phyloP scores from a whole-genome alignment of 2,113 vertebrate genomes.

The Poeciliopsis prolifica region DNA sequence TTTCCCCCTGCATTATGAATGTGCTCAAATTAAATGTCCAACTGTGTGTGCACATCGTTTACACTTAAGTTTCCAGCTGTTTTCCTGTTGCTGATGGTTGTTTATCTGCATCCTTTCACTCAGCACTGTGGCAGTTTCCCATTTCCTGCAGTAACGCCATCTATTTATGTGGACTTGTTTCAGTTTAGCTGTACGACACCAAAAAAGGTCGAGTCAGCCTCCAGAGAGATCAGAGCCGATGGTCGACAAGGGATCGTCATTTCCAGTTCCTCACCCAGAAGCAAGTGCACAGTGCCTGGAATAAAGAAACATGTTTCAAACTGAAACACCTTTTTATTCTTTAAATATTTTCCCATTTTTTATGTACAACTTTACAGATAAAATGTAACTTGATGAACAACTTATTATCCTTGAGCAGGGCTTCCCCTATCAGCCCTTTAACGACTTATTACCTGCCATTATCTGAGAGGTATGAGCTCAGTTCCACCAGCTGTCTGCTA shows the following conservation, averaged over 20 bases:
- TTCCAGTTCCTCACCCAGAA: constrained; percentile 63
- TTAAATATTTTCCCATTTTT: not conserved
- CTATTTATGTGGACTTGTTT: constrained; percentile 21
- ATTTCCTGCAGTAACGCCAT: constrained; percentile 40
- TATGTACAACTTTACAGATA: not conserved
- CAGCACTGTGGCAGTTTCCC: constrained; percentile 27
- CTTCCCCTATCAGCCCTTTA: no score
- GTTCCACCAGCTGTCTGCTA: no score
- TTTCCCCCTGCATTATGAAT: not conserved
- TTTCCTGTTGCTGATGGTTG: constrained; percentile 46
- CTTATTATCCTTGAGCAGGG: not conserved
- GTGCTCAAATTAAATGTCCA: not conserved
- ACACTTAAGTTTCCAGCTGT: not conserved
- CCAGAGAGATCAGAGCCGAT: constrained; percentile 56
- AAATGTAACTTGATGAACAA: not conserved
- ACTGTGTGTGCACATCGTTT: not conserved
- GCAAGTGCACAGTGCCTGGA: constrained; percentile 57
- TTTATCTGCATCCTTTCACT: constrained; percentile 54
- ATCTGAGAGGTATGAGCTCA: no score
- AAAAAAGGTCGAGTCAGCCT: constrained; percentile 62
- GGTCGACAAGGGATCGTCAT: constrained; percentile 56
- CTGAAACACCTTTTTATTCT: not conserved
- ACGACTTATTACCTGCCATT: no score
- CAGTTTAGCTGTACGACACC: constrained; percentile 72
- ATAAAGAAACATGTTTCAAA: constrained; percentile 2